Base-by-base conservation (phyloP, 2,888 invertebrate genomes). In the Drosophila kambysellisi region DNA sequence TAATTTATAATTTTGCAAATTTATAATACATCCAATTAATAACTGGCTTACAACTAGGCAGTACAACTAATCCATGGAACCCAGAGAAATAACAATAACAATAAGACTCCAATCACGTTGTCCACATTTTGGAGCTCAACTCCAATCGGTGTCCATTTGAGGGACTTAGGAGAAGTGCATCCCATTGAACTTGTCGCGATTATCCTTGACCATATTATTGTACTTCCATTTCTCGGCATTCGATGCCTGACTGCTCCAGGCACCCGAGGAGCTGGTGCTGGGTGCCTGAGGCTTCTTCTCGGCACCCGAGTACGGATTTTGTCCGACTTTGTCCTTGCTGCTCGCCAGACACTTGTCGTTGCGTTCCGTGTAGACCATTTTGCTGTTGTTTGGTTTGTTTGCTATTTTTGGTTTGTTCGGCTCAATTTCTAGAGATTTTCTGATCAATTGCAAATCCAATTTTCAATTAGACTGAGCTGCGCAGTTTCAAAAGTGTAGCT, bases 191-290 rank as follows among this genome's bases (percentile, higher is more conserved):
- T 91, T 85, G 33, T 91, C 90, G 32, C 93, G 92, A 68, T 92
- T 84, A 66, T 92, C 86, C 67, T 83, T 84, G 64, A 92, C 88
- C 93, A 93, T 93, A 33, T 91, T 81, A 69, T 92, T 93, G 79
- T 91, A 93, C 61, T 92, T 92, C 92, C 92, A 93, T 60, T 92
- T 92, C n/a, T 92, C 92, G 15, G 71, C 80, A 33, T 68, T 81
- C 15, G 88, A 74, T n/a, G 88, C 83, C 62, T 83, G 80, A 51
- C 86, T 82, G 72, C 82, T 87, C 90, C 91, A 89, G 17, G 85
- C 69, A 11, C 76, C 66, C 25, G 81, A 65, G 9, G 81, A 62
- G 15, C 72, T 62, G 30, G 58, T 17, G 30, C 61, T 70, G 17
- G 70, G 30, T 33, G 25, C 25, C 25, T 56, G 43, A 1, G 59